phyloP scores from a whole-genome alignment of 2,113 vertebrate genomes.

The Dendrocopos noguchii region DNA sequence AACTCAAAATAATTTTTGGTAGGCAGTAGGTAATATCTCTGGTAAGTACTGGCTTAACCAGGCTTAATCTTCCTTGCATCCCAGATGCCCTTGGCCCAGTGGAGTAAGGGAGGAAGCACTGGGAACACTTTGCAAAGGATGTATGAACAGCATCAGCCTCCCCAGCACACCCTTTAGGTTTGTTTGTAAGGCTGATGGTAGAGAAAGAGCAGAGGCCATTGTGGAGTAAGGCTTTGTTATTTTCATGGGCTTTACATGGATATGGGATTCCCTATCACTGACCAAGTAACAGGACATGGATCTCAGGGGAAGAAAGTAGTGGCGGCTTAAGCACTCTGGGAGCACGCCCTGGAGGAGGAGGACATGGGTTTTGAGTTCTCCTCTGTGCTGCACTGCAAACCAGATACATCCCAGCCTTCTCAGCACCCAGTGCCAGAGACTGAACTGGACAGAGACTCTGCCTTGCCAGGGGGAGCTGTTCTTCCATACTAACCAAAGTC shows the following conservation, averaged over 20 bases:
- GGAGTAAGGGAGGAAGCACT: neutral
- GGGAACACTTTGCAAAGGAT: neutral
- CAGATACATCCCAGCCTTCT: neutral
- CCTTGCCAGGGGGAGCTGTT: neutral
- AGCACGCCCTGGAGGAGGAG: neutral
- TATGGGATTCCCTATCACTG: neutral
- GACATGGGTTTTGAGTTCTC: neutral
- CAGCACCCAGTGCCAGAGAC: neutral
- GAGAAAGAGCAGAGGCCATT: neutral
- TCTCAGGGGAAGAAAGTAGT: neutral
- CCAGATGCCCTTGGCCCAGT: neutral
- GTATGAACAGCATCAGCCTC: neutral
- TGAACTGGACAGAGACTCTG: neutral
- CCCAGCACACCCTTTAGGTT: neutral
- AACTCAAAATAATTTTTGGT: neutral
- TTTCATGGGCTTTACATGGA: neutral
- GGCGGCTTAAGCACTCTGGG: neutral
- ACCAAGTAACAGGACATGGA: neutral
- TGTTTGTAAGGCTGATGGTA: neutral
- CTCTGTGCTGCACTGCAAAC: neutral
- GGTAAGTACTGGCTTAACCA: neutral
- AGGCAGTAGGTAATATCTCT: neutral
- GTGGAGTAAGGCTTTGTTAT: neutral
- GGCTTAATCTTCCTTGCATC: neutral
- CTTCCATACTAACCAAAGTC: neutral